Percentiles rank a stretch among this genome's conserved stretches.
Evolutionary conservation across 2,113 vertebrate species (phyloP).

Genomic region (Cettia cetti): DNA sequence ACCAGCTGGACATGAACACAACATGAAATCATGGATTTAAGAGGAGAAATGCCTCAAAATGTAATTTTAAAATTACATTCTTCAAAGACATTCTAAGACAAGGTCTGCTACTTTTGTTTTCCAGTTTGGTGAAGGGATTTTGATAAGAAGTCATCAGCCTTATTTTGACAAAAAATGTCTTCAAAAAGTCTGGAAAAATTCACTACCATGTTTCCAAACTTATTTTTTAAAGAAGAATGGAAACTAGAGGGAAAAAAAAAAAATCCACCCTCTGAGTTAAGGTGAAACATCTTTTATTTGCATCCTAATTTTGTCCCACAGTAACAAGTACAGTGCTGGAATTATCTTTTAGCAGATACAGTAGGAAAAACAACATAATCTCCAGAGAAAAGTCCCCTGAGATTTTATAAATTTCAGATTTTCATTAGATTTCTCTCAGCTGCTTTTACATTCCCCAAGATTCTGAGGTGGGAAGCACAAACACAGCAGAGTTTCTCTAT

Average conservation of each 20-base stretch:
- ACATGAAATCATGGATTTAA: not conserved
- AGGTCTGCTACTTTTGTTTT: not conserved
- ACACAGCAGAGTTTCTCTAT: not conserved
- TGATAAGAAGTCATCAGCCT: not conserved
- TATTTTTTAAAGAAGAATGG: not conserved
- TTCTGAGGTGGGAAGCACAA: not conserved
- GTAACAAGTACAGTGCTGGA: not conserved
- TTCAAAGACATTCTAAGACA: not conserved
- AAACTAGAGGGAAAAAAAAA: not conserved
- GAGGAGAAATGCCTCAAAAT: not conserved
- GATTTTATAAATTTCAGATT: not conserved
- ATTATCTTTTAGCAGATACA: not conserved
- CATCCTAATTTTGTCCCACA: not conserved
- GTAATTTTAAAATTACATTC: not conserved
- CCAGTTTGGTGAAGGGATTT: not conserved
- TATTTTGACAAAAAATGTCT: not conserved
- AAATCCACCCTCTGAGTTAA: not conserved
- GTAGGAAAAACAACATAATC: not conserved
- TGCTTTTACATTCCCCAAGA: not conserved
- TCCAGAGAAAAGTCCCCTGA: not conserved
- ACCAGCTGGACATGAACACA: fast-evolving
- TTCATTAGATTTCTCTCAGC: not conserved
- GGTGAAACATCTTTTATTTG: not conserved
- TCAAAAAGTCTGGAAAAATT: not conserved
- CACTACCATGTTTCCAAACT: not conserved